These are phyloP conservation scores for Bradypodion pumilum DNA, from an alignment of 2,797 vertebrate species.

Conservation along the genomic window DNA sequence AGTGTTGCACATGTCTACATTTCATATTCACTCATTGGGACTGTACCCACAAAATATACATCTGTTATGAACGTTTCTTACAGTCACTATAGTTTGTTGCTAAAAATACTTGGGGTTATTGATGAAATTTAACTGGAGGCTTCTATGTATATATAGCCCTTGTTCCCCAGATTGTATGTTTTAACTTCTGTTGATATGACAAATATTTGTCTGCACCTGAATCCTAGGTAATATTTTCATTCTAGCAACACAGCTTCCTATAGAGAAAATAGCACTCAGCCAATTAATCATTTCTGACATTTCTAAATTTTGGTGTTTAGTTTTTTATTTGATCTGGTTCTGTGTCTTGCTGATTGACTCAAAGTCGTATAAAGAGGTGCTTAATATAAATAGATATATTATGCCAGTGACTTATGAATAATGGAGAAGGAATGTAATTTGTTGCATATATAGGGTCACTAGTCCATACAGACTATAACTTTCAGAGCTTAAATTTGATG, in stretches of 20 bases:
- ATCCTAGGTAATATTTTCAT: neutral
- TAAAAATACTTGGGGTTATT: neutral
- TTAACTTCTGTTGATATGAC: neutral
- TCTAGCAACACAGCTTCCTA: neutral
- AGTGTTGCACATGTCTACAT: neutral
- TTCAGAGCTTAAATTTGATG: neutral
- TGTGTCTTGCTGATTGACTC: neutral
- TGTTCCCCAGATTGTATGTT: neutral
- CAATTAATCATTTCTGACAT: neutral
- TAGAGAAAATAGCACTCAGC: neutral
- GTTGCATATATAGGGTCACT: neutral
- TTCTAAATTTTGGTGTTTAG: too few species aligned
- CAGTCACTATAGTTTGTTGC: neutral
- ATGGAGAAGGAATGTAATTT: neutral
- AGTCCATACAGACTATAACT: neutral
- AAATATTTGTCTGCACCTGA: neutral
- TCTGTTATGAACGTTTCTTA: neutral
- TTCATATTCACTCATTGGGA: neutral
- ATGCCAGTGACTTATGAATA: neutral
- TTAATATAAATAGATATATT: neutral
- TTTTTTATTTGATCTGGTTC: too few species aligned
- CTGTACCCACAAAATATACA: neutral
- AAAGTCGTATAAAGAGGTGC: neutral
- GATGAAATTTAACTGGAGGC: neutral
- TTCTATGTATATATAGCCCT: neutral